phyloP scores from a whole-genome alignment of 2,797 vertebrate genomes.

The Epinephelus awoara region DNA sequence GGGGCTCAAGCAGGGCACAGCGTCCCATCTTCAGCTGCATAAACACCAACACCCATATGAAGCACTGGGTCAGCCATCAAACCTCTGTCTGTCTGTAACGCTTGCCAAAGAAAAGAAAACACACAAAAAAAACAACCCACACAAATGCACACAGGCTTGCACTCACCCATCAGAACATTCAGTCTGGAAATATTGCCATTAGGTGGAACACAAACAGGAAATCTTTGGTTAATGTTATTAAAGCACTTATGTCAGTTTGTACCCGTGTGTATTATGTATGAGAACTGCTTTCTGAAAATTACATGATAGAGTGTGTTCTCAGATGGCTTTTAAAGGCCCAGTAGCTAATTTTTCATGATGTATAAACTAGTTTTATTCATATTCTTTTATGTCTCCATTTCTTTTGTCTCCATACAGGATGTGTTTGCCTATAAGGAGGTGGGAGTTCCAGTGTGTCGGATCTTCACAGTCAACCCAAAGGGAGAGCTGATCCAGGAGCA shows the following conservation, averaged over 20 bases:
- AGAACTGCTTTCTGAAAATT: constrained; percentile 37
- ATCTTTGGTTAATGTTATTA: constrained; percentile 57
- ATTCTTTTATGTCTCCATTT: background rate
- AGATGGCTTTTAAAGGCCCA: constrained; percentile 1
- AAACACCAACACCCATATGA: constrained; percentile 74
- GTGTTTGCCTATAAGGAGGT: constrained; percentile 97
- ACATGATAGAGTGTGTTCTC: constrained; percentile 41
- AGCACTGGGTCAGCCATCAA: constrained; percentile 25
- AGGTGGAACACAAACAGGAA: constrained; percentile 64
- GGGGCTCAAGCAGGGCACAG: constrained; percentile 67
- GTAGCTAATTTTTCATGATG: background rate
- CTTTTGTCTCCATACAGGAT: constrained; percentile 86
- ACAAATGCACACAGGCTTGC: constrained; percentile 21
- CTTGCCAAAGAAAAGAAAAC: constrained; percentile 52
- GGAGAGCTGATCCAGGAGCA: constrained; percentile 98
- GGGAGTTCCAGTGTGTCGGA: constrained; percentile 91
- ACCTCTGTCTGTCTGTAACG: constrained; percentile 32
- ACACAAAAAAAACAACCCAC: constrained; percentile 11
- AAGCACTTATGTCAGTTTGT: constrained; percentile 42
- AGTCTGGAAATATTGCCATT: constrained; percentile 54
- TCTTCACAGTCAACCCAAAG: constrained; percentile 99
- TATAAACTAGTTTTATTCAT: background rate
- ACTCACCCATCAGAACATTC: constrained; percentile 43
- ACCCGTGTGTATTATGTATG: constrained; percentile 22
- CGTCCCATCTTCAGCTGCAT: constrained; percentile 75